Conservation (phyloP, 2,797 vertebrate genomes). For the Eleutherodactylus coqui region DNA sequence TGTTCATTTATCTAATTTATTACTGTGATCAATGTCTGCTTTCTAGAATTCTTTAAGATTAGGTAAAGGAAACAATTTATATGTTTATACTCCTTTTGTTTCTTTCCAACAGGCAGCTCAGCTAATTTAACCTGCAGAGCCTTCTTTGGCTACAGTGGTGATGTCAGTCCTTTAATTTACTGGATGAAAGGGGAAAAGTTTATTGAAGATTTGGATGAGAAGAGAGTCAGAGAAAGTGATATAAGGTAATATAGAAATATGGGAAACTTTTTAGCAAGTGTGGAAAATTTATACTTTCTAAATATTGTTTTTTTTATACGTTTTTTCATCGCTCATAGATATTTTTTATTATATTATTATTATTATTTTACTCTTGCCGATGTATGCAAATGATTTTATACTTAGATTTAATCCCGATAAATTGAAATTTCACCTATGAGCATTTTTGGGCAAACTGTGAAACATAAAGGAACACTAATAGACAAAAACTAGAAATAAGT, state of each 20-base stretch:
- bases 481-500: no score
- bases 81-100: conserved; percentile 55
- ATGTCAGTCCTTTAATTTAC: conserved; percentile 94
- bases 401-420: no score
- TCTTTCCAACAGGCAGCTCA: conserved; percentile 81
- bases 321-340: no score
- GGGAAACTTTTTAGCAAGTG: neutral
- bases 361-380: no score
- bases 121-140: conserved; percentile 96
- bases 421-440: no score
- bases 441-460: no score
- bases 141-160: conserved; percentile 95
- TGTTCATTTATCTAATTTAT: conserved; percentile 48
- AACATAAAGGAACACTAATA: no score
- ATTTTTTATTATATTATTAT: no score
- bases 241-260: conserved; percentile 84
- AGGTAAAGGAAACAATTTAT: conserved; percentile 47
- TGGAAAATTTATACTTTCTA: neutral
- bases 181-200: conserved; percentile 99
- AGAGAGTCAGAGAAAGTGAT: conserved; percentile 92
- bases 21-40: conserved; percentile 58
- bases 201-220: conserved; percentile 97
- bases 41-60: conserved; percentile 46
- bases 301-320: no score
- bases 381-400: no score